Evolutionary conservation across 2,113 vertebrate genomes (phyloP).

Genomic region (Microcebus lehilahytsara): DNA sequence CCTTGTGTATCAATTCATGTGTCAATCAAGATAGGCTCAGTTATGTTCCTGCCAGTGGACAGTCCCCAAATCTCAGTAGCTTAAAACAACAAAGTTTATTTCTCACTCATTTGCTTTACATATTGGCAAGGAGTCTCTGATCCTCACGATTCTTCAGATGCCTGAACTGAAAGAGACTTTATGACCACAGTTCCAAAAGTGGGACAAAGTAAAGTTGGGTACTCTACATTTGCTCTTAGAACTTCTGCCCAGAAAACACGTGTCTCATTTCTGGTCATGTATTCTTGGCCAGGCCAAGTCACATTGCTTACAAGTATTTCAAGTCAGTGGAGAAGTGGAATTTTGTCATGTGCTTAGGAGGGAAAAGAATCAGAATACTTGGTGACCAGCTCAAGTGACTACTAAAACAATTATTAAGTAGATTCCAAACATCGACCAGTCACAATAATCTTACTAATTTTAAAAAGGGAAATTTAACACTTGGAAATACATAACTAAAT

Average conservation of each 20-base stretch:
- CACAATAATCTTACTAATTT: neutral
- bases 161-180: neutral
- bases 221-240: neutral
- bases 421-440: neutral
- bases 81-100: neutral
- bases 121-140: neutral
- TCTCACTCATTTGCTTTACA: neutral
- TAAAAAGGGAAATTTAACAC: neutral
- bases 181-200: neutral
- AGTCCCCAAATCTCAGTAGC: neutral
- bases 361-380: neutral
- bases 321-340: neutral
- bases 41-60: neutral
- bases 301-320: neutral
- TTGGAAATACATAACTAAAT: neutral
- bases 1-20: neutral
- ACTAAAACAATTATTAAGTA: neutral
- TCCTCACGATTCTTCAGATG: neutral
- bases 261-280: neutral
- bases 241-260: neutral
- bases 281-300: neutral
- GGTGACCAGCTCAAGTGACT: neutral
- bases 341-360: neutral
- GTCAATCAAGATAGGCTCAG: neutral
- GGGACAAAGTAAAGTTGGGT: neutral